Base-by-base conservation (phyloP, 2,888 invertebrate genomes). In the Lissonota sp. region DNA sequence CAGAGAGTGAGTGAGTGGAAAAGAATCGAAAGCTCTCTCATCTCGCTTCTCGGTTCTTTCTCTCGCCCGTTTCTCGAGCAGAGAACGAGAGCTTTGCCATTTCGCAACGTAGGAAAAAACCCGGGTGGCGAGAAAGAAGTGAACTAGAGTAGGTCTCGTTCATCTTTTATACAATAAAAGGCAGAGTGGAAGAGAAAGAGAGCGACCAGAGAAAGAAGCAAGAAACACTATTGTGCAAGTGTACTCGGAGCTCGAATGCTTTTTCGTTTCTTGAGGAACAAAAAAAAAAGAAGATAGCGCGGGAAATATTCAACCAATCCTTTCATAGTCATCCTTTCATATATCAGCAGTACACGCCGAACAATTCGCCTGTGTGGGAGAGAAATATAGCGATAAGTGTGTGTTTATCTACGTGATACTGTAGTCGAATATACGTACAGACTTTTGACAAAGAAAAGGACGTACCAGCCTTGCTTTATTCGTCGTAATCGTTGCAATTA, bases 121-220 rank as follows among this genome's bases (percentile, higher is more conserved):
- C 57, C 64, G 57, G 44, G 57, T 58, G 46, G 26, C 53, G 66
- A 74, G 44, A 64, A 73, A 70, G 64, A 70, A 77, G 73, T 73
- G 77, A 77, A 73, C 73, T 57, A 42, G 77, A 74, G 70, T 73
- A 70, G 73, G 37, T 58, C 80, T 70, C 80, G 80, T 81, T 81
- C 64, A 70, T 81, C 80, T 81, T 81, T 81, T 70, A 70, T 74
- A 81, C 80, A 70, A 81, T 81, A 81, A 81, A 80, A 74, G 70
- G 53, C 66, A 66, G 53, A 70, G 64, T 46, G 46, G 58, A 46
- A 39, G 73, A 49, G 44, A 49, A 51, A 73, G 67, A 57, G 55
- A 63, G 40, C n/a, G 55, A n/a, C n/a, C n/a, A n/a, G 63, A 53
- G 49, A 49, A 78, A 58, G 66, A 40, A 16, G 62, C 5, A 42